These are phyloP conservation scores for Lepidurus packardi DNA, from an alignment of 1,140 invertebrate species.

Conservation along the genomic window DNA sequence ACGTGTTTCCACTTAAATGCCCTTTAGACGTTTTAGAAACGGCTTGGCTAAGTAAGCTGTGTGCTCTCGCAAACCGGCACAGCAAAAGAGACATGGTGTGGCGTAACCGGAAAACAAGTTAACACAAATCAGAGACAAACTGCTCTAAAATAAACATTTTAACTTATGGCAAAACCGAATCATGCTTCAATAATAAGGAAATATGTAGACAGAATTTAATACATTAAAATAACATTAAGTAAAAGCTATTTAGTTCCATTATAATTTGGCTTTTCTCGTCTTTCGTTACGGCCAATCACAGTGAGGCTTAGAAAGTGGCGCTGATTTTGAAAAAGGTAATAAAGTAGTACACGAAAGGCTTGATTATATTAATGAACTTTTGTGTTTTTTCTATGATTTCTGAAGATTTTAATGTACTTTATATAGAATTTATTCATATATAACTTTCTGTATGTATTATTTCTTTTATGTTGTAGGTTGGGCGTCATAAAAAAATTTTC, in stretches of 20 bases:
- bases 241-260: too few relatives aligned
- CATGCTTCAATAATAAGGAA: background rate
- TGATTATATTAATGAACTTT: too few relatives aligned
- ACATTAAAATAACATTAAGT: too few relatives aligned
- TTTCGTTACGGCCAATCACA: too few relatives aligned
- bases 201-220: background rate
- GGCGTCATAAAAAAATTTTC: background rate
- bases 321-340: too few relatives aligned
- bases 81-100: conserved; percentile 4
- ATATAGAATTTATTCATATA: too few relatives aligned
- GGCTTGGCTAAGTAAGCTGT: conserved; percentile 7
- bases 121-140: background rate
- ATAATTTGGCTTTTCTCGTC: too few relatives aligned
- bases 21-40: background rate
- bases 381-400: too few relatives aligned
- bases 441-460: too few relatives aligned
- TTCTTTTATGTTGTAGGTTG: background rate
- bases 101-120: background rate
- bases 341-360: too few relatives aligned
- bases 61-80: background rate
- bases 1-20: background rate
- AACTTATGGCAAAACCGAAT: background rate
- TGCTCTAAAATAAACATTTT: background rate
- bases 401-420: too few relatives aligned
- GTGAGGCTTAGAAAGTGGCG: too few relatives aligned